A percentile compares a stretch with the other conserved stretches of the same genome.
Evolutionary conservation across 1,140 invertebrate genomes (phyloP).

Genomic region (Conus ventricosus): DNA sequence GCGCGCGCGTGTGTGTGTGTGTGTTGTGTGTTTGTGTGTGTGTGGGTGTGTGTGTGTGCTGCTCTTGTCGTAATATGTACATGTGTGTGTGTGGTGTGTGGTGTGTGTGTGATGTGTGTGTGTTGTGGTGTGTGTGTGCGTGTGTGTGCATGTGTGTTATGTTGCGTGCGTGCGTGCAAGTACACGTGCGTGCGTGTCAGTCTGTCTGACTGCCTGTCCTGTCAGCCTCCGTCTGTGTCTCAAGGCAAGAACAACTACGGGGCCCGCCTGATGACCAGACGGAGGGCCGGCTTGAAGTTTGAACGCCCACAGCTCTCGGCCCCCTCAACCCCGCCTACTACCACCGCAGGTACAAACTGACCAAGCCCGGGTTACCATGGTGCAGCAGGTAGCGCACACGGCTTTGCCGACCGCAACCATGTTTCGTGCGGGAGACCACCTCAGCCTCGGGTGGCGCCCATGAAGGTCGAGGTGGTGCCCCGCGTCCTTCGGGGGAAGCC

Average conservation of each 20-base stretch:
- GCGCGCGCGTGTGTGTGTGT: no score
- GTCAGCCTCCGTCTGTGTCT: neutral
- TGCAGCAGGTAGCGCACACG: conserved; percentile 39
- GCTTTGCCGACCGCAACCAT: conserved; percentile 62
- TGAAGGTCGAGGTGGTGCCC: conserved; percentile 34
- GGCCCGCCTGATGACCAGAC: neutral
- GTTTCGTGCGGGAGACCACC: conserved; percentile 59
- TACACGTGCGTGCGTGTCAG: no score
- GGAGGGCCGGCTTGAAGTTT: neutral
- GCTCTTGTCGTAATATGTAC: neutral
- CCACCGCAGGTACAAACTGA: conserved; percentile 55
- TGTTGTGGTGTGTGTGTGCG: conserved; percentile 3
- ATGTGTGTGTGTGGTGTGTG: no score
- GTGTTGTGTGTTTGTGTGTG: no score
- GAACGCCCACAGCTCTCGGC: conserved; percentile 34
- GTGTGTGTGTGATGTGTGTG: conserved; percentile 9
- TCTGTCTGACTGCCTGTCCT: neutral
- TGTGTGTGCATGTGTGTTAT: neutral
- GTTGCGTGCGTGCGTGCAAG: no score
- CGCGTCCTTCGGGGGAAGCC: neutral
- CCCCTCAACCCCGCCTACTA: conserved; percentile 61
- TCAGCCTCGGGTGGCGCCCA: conserved; percentile 50
- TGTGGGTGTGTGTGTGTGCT: neutral
- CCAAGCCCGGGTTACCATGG: conserved; percentile 52
- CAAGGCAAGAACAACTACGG: conserved; percentile 22